Conservation (phyloP, 1,140 invertebrate species). For the Pseudomyrmex pallidus region DNA sequence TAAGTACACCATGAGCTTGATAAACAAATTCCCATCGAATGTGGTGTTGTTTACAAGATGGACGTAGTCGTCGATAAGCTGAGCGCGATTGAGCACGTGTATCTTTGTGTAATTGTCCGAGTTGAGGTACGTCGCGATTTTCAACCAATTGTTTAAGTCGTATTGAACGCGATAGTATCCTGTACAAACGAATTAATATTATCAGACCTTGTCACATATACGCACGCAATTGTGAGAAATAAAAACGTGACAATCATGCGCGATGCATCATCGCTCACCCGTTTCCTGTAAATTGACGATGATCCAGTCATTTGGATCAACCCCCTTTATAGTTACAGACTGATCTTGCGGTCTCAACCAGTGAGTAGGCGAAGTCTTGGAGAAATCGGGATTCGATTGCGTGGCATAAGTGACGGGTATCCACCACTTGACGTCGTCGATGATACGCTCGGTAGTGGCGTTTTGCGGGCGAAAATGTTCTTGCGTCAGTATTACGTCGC, state of each 20-base stretch:
- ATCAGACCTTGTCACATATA: too few relatives aligned
- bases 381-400: slow-evolving; percentile 78
- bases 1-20: not conserved
- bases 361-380: slow-evolving; percentile 80
- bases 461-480: slow-evolving; percentile 78
- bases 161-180: slow-evolving; percentile 4
- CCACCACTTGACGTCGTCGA: slow-evolving; percentile 21
- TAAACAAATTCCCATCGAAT: not conserved
- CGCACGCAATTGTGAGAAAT: too few relatives aligned
- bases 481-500: slow-evolving; percentile 82
- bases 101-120: too few relatives aligned
- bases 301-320: slow-evolving; percentile 83
- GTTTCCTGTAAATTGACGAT: slow-evolving; percentile 85
- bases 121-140: not conserved
- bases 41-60: not conserved
- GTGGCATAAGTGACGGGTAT: slow-evolving; percentile 84
- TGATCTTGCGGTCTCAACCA: slow-evolving; percentile 78
- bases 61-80: too few relatives aligned
- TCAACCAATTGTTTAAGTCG: not conserved
- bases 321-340: slow-evolving; percentile 78
- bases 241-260: too few relatives aligned
- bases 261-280: slow-evolving; percentile 73
- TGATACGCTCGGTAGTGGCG: not conserved
- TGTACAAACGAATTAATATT: not conserved
- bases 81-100: too few relatives aligned